Evolutionary conservation across 2,113 vertebrate species (phyloP).

Genomic region (Scophthalmus maximus): DNA sequence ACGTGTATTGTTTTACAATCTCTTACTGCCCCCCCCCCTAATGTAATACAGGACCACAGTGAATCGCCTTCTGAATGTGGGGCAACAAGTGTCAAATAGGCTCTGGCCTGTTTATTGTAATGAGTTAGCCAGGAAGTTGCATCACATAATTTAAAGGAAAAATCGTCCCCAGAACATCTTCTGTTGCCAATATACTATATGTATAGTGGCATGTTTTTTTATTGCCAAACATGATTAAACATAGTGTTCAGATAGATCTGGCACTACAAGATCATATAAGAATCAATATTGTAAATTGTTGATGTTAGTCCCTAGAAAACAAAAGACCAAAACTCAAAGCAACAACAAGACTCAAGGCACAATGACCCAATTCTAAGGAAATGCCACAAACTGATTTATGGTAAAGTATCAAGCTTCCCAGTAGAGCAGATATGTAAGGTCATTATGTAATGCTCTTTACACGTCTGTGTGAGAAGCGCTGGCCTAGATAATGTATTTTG

Average conservation of each 20-base stretch:
- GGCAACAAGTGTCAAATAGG: no score
- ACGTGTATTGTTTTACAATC: no score
- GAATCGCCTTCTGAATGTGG: no score
- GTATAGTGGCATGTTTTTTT: neutral
- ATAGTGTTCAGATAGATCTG: neutral
- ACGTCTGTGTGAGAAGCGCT: neutral
- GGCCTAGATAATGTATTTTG: neutral
- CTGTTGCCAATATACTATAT: no score
- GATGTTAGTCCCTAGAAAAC: neutral
- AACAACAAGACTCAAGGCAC: neutral
- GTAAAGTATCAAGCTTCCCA: neutral
- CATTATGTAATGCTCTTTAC: neutral
- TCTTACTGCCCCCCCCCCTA: no score
- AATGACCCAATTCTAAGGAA: neutral
- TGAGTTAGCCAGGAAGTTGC: neutral
- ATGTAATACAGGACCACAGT: neutral
- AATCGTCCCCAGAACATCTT: no score
- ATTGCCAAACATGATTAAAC: neutral
- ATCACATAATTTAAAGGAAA: no score
- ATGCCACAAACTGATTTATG: neutral
- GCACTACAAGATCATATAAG: neutral
- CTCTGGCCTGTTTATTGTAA: neutral
- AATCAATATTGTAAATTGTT: no score
- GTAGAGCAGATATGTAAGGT: neutral
- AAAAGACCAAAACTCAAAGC: neutral